These are phyloP conservation scores for Stenchaetothrips biformis DNA, from an alignment of 2,888 invertebrate species.

Conservation along the genomic window DNA sequence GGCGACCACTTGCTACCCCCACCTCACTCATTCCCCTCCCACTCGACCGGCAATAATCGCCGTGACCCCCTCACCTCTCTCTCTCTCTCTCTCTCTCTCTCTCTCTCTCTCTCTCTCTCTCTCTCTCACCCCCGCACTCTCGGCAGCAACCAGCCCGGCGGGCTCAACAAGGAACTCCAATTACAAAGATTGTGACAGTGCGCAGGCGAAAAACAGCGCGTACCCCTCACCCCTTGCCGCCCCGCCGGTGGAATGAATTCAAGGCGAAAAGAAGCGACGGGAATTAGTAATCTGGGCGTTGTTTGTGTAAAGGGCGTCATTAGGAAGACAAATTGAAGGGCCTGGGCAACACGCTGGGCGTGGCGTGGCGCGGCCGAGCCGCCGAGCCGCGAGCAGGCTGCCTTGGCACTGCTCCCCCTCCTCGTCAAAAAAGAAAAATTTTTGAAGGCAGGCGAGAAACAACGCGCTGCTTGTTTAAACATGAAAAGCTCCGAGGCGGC, in stretches of 20 bases:
- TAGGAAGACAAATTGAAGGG: constrained; percentile 12
- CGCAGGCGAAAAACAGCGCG: constrained; percentile 14
- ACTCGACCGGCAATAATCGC: too few species aligned
- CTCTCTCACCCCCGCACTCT: neutral
- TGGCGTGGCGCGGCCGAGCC: neutral
- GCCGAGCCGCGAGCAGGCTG: too few species aligned
- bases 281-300: constrained; percentile 20
- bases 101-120: neutral
- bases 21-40: too few species aligned
- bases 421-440: constrained; percentile 1
- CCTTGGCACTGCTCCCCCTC: too few species aligned
- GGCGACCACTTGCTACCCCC: too few species aligned
- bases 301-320: constrained; percentile 20
- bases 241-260: constrained; percentile 18
- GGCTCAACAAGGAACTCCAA: constrained; percentile 20
- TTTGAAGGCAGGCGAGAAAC: neutral
- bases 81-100: neutral
- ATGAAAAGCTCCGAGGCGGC: neutral
- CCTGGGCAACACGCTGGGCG: neutral
- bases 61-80: too few species aligned
- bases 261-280: constrained; percentile 20
- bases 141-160: neutral
- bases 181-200: constrained; percentile 25
- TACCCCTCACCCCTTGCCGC: neutral
- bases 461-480: constrained; percentile 15